Percentiles rank a stretch among this genome's conserved stretches.
Evolutionary conservation across 2,113 vertebrate species (phyloP).

Genomic region (Gopherus flavomarginatus): DNA sequence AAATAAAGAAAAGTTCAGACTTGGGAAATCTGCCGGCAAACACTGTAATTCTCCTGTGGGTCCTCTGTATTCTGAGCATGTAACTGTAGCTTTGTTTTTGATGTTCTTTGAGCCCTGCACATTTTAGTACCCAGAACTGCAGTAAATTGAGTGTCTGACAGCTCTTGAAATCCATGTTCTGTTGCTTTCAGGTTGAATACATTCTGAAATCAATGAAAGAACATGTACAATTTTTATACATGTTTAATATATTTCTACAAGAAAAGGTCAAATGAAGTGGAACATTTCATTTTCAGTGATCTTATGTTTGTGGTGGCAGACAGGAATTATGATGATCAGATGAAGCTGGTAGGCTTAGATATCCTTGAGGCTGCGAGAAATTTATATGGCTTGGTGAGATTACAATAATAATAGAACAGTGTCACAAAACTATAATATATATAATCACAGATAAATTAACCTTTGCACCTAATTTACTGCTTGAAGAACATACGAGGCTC

Average conservation of each 20-base stretch:
- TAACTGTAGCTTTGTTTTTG: slow-evolving; percentile 49
- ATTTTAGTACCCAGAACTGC: slow-evolving; percentile 48
- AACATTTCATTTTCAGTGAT: slow-evolving; percentile 57
- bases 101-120: slow-evolving; percentile 4
- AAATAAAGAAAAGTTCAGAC: slow-evolving; percentile 20
- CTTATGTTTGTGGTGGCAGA: background rate
- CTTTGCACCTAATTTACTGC: background rate
- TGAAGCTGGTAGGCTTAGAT: background rate
- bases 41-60: background rate
- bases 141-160: slow-evolving; percentile 68
- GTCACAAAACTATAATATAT: background rate
- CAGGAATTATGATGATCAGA: background rate
- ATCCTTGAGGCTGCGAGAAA: background rate
- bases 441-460: background rate
- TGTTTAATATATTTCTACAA: slow-evolving; percentile 69
- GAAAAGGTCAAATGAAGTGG: slow-evolving; percentile 68
- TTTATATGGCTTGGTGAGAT: background rate
- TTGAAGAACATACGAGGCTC: background rate
- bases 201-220: slow-evolving; percentile 61
- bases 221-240: slow-evolving; percentile 61
- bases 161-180: slow-evolving; percentile 58
- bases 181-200: slow-evolving; percentile 63
- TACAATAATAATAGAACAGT: background rate
- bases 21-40: slow-evolving; percentile 20
- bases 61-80: slow-evolving; percentile 47